Base-by-base conservation (phyloP, 2,888 invertebrate species). In the Corbicula japonica region DNA sequence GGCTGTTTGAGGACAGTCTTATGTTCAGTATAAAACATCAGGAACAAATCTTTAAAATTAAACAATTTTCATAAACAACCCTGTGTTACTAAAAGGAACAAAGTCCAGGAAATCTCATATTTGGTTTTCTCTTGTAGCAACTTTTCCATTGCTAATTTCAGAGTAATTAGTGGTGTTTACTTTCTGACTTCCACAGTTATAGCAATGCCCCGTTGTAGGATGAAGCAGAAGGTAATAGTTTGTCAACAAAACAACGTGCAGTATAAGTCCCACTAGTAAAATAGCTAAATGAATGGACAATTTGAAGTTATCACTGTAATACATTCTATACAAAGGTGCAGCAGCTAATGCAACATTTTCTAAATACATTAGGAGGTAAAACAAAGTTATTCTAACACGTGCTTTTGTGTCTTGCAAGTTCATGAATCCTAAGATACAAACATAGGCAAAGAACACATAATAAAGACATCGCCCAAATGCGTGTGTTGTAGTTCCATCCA, bases 361-460 rank as follows among this genome's bases (percentile, higher is more conserved):
- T n/a, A 58, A 5, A 35, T 79, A 79, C 10, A 71, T 35, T 2
- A 74, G 6, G 0, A 65, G 8, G 46, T 74, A 79, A 61, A 73
- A 79, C 12, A 74, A 23, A 12, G 44, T 38, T 58, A 79, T 63
- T 26, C 74, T 50, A n/a, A 2, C 28, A 32, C 62, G 56, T 5
- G 70, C 46, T 18, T 26, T 34, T 10, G 35, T 65, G 3, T 70
- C 48, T 21, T 56, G 65, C 2, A 79, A 35, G 34, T 74, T 74
- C 26, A 79, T 35, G 46, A 79, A 79, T 48, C 65, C 70, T n/a
- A 74, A 56, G 10, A 52, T 70, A 28, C 60, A 74, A 8, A 79
- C 70, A 30, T 74, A 74, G 1, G 74, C 70, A 32, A 77, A 77
- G 23, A 77, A 68, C n/a, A 73, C 10, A 30, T 69, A 72, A 58